These are phyloP conservation scores for Poeciliopsis turneri DNA, from an alignment of 2,797 vertebrate genomes.

Conservation along the genomic window DNA sequence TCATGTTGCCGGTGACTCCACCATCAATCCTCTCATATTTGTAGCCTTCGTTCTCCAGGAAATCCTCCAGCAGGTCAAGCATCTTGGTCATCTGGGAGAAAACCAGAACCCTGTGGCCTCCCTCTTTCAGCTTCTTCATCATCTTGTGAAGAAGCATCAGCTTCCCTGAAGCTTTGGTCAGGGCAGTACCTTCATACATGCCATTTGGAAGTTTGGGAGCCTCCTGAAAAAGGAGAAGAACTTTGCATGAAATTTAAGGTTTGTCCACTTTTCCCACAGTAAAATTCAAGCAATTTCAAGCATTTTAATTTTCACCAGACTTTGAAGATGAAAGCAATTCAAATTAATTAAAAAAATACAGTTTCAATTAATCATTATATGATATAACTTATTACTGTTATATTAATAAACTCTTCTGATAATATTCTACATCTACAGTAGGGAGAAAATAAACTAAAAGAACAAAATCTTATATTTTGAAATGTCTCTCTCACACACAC, in stretches of 20 bases:
- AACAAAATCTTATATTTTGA: no score
- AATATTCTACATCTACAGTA: no score
- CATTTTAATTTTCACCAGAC: no score
- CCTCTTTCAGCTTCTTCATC: conserved; percentile 95
- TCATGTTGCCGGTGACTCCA: conserved; percentile 95
- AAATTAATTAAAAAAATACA: no score
- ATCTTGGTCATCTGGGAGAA: conserved; percentile 99
- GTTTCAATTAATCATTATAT: no score
- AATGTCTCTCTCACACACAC: no score
- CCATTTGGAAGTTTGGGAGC: conserved; percentile 99
- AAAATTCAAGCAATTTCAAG: no score
- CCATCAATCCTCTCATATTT: conserved; percentile 98
- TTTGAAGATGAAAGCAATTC: no score
- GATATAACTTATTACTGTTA: no score
- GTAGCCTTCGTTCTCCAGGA: conserved; percentile 96
- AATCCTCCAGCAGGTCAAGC: conserved; percentile 96
- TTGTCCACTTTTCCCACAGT: no score
- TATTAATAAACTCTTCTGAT: no score
- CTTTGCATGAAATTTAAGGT: not conserved
- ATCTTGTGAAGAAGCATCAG: conserved; percentile 93
- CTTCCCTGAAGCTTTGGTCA: conserved; percentile 95
- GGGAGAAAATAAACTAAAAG: no score
- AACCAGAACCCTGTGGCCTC: conserved; percentile 95
- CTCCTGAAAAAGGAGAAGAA: conserved; percentile 80
- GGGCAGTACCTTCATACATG: conserved; percentile 95